A percentile compares a stretch with the other conserved stretches of the same genome.
These are phyloP conservation scores for Tenthredo distinguenda DNA, from an alignment of 2,888 invertebrate species.

Conservation along the genomic window DNA sequence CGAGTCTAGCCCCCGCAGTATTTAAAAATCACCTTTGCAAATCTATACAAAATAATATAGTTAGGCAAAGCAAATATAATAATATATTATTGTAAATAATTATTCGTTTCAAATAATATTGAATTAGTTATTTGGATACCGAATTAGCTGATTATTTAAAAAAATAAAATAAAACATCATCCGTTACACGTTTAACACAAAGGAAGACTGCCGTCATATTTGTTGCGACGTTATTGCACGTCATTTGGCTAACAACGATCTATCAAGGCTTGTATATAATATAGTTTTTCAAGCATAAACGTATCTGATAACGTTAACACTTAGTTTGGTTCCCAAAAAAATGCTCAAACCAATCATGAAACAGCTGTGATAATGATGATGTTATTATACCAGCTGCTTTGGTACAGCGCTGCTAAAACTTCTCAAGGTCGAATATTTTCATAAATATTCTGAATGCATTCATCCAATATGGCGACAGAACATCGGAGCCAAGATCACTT, in stretches of 20 bases:
- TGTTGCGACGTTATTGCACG: constrained; percentile 11
- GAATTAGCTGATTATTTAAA: constrained; percentile 4
- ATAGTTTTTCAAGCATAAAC: constrained; percentile 24
- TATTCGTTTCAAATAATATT: constrained; percentile 28
- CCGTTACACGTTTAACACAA: constrained; percentile 11
- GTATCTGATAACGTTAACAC: constrained; percentile 29
- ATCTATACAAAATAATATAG: constrained; percentile 67
- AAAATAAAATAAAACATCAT: not conserved
- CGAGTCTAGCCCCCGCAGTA: not conserved
- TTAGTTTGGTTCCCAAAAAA: not conserved
- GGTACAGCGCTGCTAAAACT: constrained; percentile 13
- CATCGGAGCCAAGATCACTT: not conserved
- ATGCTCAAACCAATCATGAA: constrained; percentile 28
- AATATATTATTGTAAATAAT: constrained; percentile 39
- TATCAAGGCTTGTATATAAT: constrained; percentile 7
- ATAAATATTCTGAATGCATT: constrained; percentile 5
- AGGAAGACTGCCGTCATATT: constrained; percentile 47
- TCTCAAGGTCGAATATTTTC: not conserved
- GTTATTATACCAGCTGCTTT: constrained; percentile 19
- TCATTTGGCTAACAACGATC: constrained; percentile 17
- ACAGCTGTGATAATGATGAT: not conserved
- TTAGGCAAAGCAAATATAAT: constrained; percentile 62
- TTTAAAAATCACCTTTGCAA: constrained; percentile 60
- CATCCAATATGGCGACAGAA: constrained; percentile 26
- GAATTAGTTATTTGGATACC: not conserved